Evolutionary conservation across 1,140 invertebrate species (phyloP).

Genomic region (Caenorhabditis latens): DNA sequence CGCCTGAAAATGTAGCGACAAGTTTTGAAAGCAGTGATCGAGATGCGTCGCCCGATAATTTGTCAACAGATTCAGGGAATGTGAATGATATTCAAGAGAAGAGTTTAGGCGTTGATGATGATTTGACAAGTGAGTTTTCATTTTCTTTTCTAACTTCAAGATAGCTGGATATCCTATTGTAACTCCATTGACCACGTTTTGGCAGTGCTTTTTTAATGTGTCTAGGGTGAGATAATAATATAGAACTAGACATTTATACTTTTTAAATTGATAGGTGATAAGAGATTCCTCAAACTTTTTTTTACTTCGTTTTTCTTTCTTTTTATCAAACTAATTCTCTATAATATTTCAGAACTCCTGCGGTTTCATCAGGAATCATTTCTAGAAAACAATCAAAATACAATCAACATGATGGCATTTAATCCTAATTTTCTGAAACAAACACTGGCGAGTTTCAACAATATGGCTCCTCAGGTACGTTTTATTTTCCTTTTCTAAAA

Average conservation of each 20-base stretch:
- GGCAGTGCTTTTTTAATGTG: too few species aligned
- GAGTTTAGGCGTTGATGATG: slow-evolving; percentile 20
- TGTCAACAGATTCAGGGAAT: slow-evolving; percentile 7
- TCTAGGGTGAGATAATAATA: too few species aligned
- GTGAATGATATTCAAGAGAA: slow-evolving; percentile 41
- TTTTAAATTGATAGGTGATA: neutral
- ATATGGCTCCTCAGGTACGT: slow-evolving; percentile 17
- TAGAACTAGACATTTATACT: neutral
- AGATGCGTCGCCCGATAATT: slow-evolving; percentile 37
- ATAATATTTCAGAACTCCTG: slow-evolving; percentile 26
- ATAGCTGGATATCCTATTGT: too few species aligned
- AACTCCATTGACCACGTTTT: too few species aligned
- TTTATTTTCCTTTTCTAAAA: neutral
- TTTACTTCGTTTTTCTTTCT: neutral
- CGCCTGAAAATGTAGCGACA: slow-evolving; percentile 42
- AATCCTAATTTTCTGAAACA: slow-evolving; percentile 37
- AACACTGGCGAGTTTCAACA: slow-evolving; percentile 24
- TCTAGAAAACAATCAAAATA: slow-evolving; percentile 36
- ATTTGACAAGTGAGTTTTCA: slow-evolving; percentile 1
- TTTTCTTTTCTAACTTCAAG: too few species aligned
- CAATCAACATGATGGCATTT: slow-evolving; percentile 44
- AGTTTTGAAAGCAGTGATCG: slow-evolving; percentile 42
- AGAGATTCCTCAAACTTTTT: neutral
- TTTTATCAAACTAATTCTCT: neutral
- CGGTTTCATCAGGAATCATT: slow-evolving; percentile 51